Evolutionary conservation across 2,888 invertebrate genomes (phyloP).

Genomic region (Dorcus hopei): DNA sequence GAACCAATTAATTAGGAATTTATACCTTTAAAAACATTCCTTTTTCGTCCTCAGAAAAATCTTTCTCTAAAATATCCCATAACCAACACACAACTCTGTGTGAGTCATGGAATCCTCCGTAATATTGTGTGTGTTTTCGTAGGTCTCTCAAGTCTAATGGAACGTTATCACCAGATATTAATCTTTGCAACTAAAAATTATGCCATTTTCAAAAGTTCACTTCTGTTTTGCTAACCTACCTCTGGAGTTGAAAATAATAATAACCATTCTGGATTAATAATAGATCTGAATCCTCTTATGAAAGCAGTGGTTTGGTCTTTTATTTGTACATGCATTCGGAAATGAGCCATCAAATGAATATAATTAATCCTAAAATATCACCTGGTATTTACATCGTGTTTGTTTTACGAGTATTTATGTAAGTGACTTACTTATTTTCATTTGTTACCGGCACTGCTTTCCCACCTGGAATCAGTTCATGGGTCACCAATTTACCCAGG

Average conservation of each 20-base stretch:
- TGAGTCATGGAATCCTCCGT: conserved; percentile 98
- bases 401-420: not conserved
- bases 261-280: conserved; percentile 94
- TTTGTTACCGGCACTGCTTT: conserved; percentile 90
- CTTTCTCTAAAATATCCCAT: conserved; percentile 95
- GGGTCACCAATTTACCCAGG: conserved; percentile 89
- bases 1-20: not conserved
- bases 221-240: conserved; percentile 48
- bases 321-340: conserved; percentile 97
- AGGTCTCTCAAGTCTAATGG: conserved; percentile 87
- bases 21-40: conserved; percentile 88
- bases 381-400: not conserved
- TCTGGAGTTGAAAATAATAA: conserved; percentile 94
- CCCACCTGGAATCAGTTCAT: conserved; percentile 95
- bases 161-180: conserved; percentile 94
- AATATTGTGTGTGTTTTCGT: conserved; percentile 93
- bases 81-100: conserved; percentile 98
- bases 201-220: not conserved
- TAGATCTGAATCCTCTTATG: conserved; percentile 91
- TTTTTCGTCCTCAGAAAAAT: conserved; percentile 89
- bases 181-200: conserved; percentile 69
- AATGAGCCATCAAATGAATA: conserved; percentile 97
- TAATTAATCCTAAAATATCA: conserved; percentile 80
- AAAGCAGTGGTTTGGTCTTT: conserved; percentile 96
- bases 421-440: conserved; percentile 77